These are phyloP conservation scores for Patagioenas fasciata DNA, from an alignment of 2,113 vertebrate species.

Conservation along the genomic window DNA sequence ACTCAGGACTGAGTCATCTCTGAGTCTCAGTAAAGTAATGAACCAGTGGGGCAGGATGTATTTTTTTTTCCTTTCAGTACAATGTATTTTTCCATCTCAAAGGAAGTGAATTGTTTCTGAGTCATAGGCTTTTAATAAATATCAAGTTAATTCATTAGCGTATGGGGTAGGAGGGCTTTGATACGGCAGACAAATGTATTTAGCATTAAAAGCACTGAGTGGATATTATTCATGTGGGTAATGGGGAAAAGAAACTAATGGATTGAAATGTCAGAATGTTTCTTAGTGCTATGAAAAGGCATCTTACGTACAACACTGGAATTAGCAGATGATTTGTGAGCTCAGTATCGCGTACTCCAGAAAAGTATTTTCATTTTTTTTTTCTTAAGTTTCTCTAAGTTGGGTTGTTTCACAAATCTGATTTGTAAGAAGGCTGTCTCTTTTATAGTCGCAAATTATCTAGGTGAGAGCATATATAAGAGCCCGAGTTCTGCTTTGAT, in stretches of 20 bases:
- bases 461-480: background rate
- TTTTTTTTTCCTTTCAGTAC: background rate
- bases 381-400: background rate
- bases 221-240: slow-evolving; percentile 21
- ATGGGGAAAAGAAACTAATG: slow-evolving; percentile 16
- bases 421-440: background rate
- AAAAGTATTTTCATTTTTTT: background rate
- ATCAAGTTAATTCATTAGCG: background rate
- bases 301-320: background rate
- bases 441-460: background rate
- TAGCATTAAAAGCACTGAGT: background rate
- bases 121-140: slow-evolving; percentile 42
- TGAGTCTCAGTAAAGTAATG: background rate
- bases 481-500: background rate
- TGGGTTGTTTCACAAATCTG: background rate
- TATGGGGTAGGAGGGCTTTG: slow-evolving; percentile 9
- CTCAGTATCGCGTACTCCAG: background rate
- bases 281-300: background rate
- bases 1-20: slow-evolving; percentile 12
- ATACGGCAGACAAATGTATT: slow-evolving; percentile 11
- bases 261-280: slow-evolving; percentile 2
- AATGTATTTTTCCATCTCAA: background rate
- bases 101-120: slow-evolving; percentile 30
- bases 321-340: background rate
- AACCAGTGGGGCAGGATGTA: fast-evolving